Evolutionary conservation across 2,888 invertebrate genomes (phyloP), one percentile per base, ranked within the genome.

Genomic region (Calliopum simillimum): DNA sequence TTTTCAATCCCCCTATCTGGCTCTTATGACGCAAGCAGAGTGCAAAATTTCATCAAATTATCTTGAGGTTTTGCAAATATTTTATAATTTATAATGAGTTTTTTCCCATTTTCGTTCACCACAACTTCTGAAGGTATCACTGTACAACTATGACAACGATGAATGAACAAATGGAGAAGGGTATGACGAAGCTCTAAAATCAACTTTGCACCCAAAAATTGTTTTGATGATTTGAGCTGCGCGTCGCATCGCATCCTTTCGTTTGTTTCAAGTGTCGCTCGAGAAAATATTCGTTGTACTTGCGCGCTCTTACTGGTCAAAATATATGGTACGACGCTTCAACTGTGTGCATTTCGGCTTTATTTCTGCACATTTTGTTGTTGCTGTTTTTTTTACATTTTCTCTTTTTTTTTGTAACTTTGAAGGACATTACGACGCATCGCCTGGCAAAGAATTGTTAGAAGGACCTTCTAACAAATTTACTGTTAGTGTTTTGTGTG

Each of bases 261-360:
- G 58, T 23, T 41, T 41, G 41, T 41, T 53, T n/a, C 58, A 47
- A 53, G 65, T 33, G 49, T 23, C 65, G 41, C 44, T 16, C 8
- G 43, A 55, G 55, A 14, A 23, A 6, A 33, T 63, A 16, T 16
- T 51, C 19, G 53, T 19, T 41, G 14, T 16, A 41, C 21, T n/a
- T 64, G 4, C 19, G 16, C 16, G 13, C 64, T 19, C 11, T 41
- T 44, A 13, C 64, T 13, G 44, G 55, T 43, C 59, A 23, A 21
- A 25, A 21, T 16, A 25, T n/a, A n/a, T n/a, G n/a, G 25, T 51
- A 41, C 68, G 58, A 72, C 74, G 75, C 73, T 76, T 64, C 74
- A 73, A 76, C 74, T 77, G 80, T 80, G 79, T 78, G 80, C 80
- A 80, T 76, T 80, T 78, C 76, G 78, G 78, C 76, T 79, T 79